Conservation (phyloP, 2,113 vertebrate species). For the Centropus unirufus region DNA sequence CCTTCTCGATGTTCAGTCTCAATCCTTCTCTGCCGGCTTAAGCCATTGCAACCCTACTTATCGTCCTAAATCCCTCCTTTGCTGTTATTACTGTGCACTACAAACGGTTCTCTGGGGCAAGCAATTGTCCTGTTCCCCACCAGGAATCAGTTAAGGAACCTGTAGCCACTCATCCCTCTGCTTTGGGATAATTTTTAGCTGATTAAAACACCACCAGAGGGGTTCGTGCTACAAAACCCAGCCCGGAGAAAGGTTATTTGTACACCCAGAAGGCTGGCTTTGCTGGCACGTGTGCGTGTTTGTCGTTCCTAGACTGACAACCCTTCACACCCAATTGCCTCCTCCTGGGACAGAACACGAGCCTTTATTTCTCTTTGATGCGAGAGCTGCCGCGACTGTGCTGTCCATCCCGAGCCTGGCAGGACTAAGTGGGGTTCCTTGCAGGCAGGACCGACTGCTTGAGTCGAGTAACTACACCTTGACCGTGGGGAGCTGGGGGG, state of each 20-base stretch:
- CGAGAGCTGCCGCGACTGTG: conserved; percentile 13
- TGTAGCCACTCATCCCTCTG: neutral
- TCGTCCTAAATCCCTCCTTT: neutral
- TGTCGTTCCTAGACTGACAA: neutral
- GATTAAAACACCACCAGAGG: neutral
- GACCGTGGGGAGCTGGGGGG: neutral
- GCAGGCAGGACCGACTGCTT: neutral
- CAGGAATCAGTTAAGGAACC: neutral
- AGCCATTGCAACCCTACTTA: neutral
- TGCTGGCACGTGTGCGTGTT: neutral
- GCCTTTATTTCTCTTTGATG: conserved; percentile 25
- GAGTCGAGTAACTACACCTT: neutral
- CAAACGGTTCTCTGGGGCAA: neutral
- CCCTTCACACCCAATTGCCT: conserved; percentile 3
- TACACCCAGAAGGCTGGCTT: neutral
- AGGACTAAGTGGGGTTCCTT: neutral
- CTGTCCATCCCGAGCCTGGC: neutral
- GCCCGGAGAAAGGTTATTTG: neutral
- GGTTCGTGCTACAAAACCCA: neutral
- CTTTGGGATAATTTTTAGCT: neutral
- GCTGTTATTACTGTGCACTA: neutral
- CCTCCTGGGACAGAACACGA: conserved; percentile 1
- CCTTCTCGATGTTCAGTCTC: neutral
- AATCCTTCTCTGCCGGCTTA: neutral
- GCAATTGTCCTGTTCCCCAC: neutral